Conservation (phyloP, 2,888 invertebrate species). For the Rosalia funebris region DNA sequence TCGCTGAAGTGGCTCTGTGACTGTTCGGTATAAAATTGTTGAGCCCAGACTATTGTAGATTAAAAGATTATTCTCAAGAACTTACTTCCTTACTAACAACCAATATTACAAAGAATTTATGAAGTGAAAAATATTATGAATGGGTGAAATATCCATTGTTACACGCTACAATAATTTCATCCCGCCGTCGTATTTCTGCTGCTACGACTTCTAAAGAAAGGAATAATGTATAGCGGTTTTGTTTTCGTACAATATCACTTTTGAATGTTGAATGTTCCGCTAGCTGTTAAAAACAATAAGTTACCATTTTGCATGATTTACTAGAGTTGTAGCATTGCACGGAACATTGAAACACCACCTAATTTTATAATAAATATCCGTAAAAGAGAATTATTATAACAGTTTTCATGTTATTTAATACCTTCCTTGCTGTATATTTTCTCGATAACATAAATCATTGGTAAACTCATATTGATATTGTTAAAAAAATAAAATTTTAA, state of each 20-base stretch:
- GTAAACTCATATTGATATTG: too few species aligned
- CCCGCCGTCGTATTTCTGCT: slow-evolving; percentile 12
- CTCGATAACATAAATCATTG: too few species aligned
- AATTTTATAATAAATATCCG: too few species aligned
- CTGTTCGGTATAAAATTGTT: slow-evolving; percentile 23
- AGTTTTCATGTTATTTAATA: too few species aligned
- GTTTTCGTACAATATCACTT: background rate
- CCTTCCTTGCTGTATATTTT: too few species aligned
- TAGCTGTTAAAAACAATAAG: too few species aligned
- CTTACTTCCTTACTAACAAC: slow-evolving; percentile 36
- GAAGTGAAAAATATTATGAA: slow-evolving; percentile 47
- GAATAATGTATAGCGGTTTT: background rate
- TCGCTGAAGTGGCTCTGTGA: slow-evolving; percentile 26
- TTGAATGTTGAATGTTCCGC: too few species aligned
- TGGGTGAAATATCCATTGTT: slow-evolving; percentile 37
- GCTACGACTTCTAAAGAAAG: background rate
- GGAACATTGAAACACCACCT: too few species aligned
- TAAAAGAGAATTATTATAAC: too few species aligned
- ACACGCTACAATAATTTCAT: slow-evolving; percentile 28
- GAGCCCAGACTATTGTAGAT: slow-evolving; percentile 29
- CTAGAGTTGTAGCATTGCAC: too few species aligned
- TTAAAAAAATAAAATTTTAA: too few species aligned
- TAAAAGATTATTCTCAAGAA: slow-evolving; percentile 39
- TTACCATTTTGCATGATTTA: too few species aligned
- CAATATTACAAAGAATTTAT: slow-evolving; percentile 40